Evolutionary conservation across 2,113 vertebrate species (phyloP), one percentile per base, ranked within the genome.

Genomic region (Onychorhynchus coronatus): DNA sequence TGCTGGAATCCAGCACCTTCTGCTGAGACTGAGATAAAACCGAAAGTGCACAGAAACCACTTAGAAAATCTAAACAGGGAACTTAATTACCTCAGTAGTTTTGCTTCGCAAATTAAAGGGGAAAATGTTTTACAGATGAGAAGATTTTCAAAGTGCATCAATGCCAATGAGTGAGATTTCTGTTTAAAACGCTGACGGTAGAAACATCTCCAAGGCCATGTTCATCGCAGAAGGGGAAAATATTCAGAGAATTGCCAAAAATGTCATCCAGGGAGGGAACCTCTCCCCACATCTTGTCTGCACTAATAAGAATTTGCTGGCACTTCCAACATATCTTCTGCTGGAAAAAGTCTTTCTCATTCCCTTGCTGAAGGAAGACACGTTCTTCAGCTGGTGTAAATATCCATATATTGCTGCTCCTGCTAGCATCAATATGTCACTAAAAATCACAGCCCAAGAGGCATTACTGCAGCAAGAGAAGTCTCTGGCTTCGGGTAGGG

Each of bases 281-380:
- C 25, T 88, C 68, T 87, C 53, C 74, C 80, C 59, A 73, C 61
- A 78, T 78, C 66, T 78, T 81, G 49, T 84, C 92, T 73, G 33
- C 66, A 46, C 91, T 96, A 92, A 84, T 90, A 93, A 95, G 96
- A 91, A 62, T 87, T 81, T 85, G 66, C 86, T 93, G 88, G 82
- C 88, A 84, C 52, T 75, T 95, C 39, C 84, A 44, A 50, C 0
- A 0, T 44, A 42, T 75, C 80, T 75, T 84, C 76, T 91, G 49
- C 82, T 58, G 80, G 63, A 37, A 89, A 87, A 92, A 75, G 23
- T 72, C 68, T 68, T 93, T 92, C 56, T 70, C 0, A 0, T 77
- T 93, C 42, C 37, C 39, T 86, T 11, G 0, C 47, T 72, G 67
- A 62, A 89, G 65, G 70, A 75, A 94, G 90, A 72, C 27, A 25